phyloP scores from a whole-genome alignment of 2,113 vertebrate genomes.

The Marcusenius ussheri region DNA sequence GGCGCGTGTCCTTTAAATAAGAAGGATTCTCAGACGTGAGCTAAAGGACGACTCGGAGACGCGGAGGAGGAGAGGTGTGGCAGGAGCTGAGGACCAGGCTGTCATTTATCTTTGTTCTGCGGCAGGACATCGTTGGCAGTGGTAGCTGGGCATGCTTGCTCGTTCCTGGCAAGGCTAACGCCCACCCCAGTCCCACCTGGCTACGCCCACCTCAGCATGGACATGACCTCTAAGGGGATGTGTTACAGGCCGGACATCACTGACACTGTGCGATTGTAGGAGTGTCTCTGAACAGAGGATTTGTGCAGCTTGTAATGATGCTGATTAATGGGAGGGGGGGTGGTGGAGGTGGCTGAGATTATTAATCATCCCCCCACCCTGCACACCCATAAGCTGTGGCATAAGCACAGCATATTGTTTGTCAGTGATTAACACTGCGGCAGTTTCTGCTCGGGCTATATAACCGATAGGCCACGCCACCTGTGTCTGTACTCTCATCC shows the following conservation, averaged over 20 bases:
- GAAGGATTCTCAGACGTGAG: neutral
- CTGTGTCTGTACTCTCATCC: neutral
- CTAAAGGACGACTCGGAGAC: neutral
- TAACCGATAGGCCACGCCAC: neutral
- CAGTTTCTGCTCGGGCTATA: neutral
- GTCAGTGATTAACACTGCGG: neutral
- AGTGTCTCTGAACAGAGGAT: neutral
- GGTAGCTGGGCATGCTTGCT: neutral
- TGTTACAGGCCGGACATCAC: neutral
- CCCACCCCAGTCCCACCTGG: neutral
- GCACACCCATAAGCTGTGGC: neutral
- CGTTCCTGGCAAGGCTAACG: neutral
- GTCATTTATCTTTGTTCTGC: neutral
- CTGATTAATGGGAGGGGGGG: neutral
- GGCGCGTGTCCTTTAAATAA: neutral
- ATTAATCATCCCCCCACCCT: constrained; percentile 11
- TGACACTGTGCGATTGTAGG: neutral
- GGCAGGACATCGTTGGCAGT: neutral
- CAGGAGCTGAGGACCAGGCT: neutral
- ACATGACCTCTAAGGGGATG: neutral
- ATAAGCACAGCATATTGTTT: neutral
- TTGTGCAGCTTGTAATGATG: neutral
- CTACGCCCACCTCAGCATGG: neutral
- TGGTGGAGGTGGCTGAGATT: neutral
- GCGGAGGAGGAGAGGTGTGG: neutral